Base-by-base conservation (phyloP, 2,888 invertebrate genomes). In the Calameuta pallipes region DNA sequence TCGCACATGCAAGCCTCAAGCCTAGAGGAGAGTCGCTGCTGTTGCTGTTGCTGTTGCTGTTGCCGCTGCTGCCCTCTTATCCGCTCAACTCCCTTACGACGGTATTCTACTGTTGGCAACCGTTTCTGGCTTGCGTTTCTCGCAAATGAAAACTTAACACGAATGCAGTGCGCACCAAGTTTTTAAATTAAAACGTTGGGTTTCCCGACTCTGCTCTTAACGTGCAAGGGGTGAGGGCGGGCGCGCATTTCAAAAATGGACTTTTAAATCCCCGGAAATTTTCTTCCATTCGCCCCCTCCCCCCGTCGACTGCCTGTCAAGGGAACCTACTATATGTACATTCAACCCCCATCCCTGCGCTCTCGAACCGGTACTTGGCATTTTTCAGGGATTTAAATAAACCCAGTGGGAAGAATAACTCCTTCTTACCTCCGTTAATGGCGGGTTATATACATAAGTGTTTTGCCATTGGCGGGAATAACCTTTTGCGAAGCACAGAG, bases 81-180 rank as follows among this genome's bases (percentile, higher is more conserved):
- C 80, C 83, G 75, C 81, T 77, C 79, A 56, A 69, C 79, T 80
- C 83, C 80, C 80, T 78, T 78, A 73, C 80, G 78, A 80, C 80
- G 78, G 75, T 56, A 75, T 78, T 83, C 83, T 78, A 85, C 84
- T 86, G 84, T 85, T 84, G 85, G 84, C 85, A 87, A 85, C 80
- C 83, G 81, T 85, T 87, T 83, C 84, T 81, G 84, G 83, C 84
- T 82, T 78, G 80, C 82, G 78, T 87, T 87, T 85, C 84, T 83
- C 82, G 84, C 82, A 85, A 86, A 87, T 88, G 86, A 88, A 88
- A 88, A 87, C 87, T 88, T 87, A 88, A 88, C 86, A 84, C 84
- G 84, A 76, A 76, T 73, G 71, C 76, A 76, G 36, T 71, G 71
- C 71, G 71, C 34, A 71, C 71, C 82, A 87, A 85, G 84, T 87